Evolutionary conservation across 2,888 invertebrate species (phyloP).

Genomic region (Apotomis betuletana): DNA sequence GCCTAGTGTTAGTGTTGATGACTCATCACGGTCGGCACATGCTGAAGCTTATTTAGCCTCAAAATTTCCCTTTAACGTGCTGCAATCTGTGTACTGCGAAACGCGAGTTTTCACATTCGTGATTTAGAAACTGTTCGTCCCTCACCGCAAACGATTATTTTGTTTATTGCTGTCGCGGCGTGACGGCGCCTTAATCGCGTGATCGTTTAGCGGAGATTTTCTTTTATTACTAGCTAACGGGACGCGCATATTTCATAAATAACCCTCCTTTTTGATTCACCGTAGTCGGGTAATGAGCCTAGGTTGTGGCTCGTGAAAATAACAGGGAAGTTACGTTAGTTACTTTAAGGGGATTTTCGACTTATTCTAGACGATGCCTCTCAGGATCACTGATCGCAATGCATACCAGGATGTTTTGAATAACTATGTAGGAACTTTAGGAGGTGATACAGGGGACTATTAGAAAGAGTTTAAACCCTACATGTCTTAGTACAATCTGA

Average conservation of each 20-base stretch:
- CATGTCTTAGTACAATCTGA: no score
- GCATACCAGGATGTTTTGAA: no score
- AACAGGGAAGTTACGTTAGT: not conserved
- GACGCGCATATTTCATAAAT: slow-evolving; percentile 40
- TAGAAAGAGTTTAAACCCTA: no score
- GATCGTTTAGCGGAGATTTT: slow-evolving; percentile 60
- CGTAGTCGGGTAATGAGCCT: slow-evolving; percentile 2
- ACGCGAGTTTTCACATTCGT: slow-evolving; percentile 73
- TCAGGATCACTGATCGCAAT: no score
- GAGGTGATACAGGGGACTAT: no score
- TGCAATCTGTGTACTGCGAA: slow-evolving; percentile 49
- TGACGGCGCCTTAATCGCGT: slow-evolving; percentile 60
- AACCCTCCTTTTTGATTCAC: no score
- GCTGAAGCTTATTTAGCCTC: no score
- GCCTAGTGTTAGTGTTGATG: no score
- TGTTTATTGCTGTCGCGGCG: slow-evolving; percentile 62
- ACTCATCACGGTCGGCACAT: no score
- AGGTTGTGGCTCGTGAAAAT: slow-evolving; percentile 5
- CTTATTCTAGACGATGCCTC: not conserved
- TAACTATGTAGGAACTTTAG: no score
- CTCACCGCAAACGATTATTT: slow-evolving; percentile 80
- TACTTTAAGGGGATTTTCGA: not conserved
- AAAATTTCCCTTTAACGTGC: not conserved
- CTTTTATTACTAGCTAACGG: slow-evolving; percentile 54
- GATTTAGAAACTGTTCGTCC: slow-evolving; percentile 73